These are phyloP conservation scores for Drosophila borborema DNA, from an alignment of 2,888 invertebrate genomes.

Conservation along the genomic window DNA sequence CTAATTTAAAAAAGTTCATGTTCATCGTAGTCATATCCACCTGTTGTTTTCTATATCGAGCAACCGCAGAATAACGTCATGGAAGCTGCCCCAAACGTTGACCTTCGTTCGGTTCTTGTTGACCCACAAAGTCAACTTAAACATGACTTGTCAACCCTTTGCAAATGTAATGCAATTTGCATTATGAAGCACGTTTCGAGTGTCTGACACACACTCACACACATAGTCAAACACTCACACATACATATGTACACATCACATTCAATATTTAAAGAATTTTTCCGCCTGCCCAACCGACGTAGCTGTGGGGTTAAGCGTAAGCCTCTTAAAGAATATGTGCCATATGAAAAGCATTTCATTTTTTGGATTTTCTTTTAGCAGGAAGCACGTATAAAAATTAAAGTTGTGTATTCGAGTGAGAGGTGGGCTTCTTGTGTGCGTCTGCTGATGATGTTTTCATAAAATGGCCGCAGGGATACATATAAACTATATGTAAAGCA, in stretches of 20 bases:
- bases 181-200: conserved; percentile 39
- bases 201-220: conserved; percentile 14
- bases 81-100: conserved; percentile 17
- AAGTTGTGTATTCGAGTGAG: neutral
- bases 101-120: conserved; percentile 3
- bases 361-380: neutral
- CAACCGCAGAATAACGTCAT: conserved; percentile 11
- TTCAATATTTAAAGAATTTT: conserved; percentile 49
- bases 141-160: neutral
- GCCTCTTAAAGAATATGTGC: conserved; percentile 37
- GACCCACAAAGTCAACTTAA: conserved; percentile 17
- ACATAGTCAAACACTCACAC: conserved; percentile 11
- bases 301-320: conserved; percentile 3
- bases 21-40: neutral
- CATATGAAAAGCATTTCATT: conserved; percentile 9
- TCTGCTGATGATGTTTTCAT: conserved; percentile 58
- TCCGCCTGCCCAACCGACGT: neutral
- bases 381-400: conserved; percentile 8
- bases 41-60: neutral
- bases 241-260: conserved; percentile 12
- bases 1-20: neutral
- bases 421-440: conserved; percentile 1
- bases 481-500: conserved; percentile 43
- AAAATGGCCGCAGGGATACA: conserved; percentile 70
- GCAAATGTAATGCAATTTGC: conserved; percentile 19